Base-by-base conservation (phyloP, 2,888 invertebrate species). In the Caenorhabditis afra region DNA sequence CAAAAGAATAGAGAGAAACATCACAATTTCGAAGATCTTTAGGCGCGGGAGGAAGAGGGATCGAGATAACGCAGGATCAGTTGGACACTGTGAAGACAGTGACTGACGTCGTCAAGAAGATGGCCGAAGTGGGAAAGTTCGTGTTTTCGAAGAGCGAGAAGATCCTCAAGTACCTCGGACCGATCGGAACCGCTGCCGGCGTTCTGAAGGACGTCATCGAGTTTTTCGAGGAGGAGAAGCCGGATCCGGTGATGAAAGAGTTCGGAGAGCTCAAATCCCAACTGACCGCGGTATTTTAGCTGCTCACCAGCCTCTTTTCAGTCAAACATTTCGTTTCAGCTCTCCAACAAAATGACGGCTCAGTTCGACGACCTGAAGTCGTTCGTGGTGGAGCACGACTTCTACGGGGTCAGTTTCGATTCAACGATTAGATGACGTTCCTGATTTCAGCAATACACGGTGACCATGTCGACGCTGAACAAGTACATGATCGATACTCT, bases 341-440 rank as follows among this genome's bases (percentile, higher is more conserved):
- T 44, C 44, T 44, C 44, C 44, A 12, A 44, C 12, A 44, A 44
- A 10, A 44, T 44, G 44, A 44, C 44, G 44, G 11, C 44, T 12
- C 44, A 44, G 16, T 44, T 44, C 44, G 44, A 44, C 11, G 44
- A 44, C 10, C 16, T 44, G 44, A 44, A 44, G 44, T 44, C 44
- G 12, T 44, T 44, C 44, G 16, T 44, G 5, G 44, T 44, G 44
- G 44, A 44, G 44, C 44, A 44, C 12, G 44, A 44, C 14, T 44
- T 44, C 16, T n/a, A n/a, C 12, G 16, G 16, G 14, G 44, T 44
- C 3, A 10, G 44, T 3, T n/a, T 10, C 2, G 14, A n/a, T n/a
- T n/a, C 12, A 44, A 44, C 3, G 5, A 3, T n/a, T 44, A 10
- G 5, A 3, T 44, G 29, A 44, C 3, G 3, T n/a, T 3, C 5